Base-by-base conservation (phyloP, 1,140 invertebrate genomes). In the Caenorhabditis briggsae region DNA sequence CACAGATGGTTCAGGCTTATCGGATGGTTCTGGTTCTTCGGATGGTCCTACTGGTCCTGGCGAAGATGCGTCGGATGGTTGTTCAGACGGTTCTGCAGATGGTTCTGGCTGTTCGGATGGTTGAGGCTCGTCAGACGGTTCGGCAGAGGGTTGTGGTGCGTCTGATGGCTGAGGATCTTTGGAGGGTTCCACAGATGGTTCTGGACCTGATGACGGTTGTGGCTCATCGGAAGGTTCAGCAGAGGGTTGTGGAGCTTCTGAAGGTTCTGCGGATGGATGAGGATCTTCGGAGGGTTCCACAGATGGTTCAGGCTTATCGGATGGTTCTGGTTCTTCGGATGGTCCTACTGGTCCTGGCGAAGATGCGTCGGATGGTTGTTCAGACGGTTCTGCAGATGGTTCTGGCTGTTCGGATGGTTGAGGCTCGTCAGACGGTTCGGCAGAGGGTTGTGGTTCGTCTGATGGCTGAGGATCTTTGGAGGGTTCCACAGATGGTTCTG, bases 191-290 rank as follows among this genome's bases (percentile, higher is more conserved):
- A 33, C 20, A 20, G 65, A 25, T 18, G 70, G 46, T 23, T 23
- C 46, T 59, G 58, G 58, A 8, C 58, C 58, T 0, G 58, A 23
- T 59, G 58, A n/a, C n/a, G n/a, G 58, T 3, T 33, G 1, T 46
- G 64, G 64, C 7, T 70, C 64, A 70, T 70, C 64, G 2, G 70
- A 78, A 43, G 70, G 70, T 5, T 74, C 43, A 48, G 12, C 18
- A 5, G 65, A 11, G 6, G 23, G 12, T n/a, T 25, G n/a, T 3
- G 46, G 20, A 23, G 70, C 18, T 78, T 7, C 14, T 25, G 14
- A 7, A 25, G 58, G 25, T 25, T n/a, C n/a, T n/a, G n/a, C n/a
- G n/a, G n/a, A n/a, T n/a, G n/a, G n/a, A n/a, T n/a, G n/a, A n/a
- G n/a, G n/a, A n/a, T n/a, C n/a, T n/a, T n/a, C n/a, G n/a, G n/a